Conservation (phyloP, 2,113 vertebrate genomes). For the Salminus brasiliensis region DNA sequence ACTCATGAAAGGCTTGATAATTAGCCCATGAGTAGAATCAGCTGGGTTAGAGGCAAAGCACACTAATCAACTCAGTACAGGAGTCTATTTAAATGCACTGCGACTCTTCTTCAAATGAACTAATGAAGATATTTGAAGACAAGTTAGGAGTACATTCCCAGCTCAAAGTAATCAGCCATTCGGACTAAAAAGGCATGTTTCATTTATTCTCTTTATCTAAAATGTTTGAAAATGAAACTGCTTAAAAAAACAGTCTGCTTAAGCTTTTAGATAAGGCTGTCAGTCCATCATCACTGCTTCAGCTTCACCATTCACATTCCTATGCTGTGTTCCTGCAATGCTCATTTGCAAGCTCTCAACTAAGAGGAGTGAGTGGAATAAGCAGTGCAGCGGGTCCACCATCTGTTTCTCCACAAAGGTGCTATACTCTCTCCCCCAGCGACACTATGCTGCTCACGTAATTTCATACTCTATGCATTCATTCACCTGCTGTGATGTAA, state of each 20-base stretch:
- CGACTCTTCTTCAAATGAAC: not conserved
- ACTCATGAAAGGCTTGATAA: not conserved
- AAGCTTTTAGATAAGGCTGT: not conserved
- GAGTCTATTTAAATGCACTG: not conserved
- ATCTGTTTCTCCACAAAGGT: slow-evolving; percentile 17
- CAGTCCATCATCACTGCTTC: not conserved
- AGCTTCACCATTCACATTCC: not conserved
- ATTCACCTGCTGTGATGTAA: not conserved
- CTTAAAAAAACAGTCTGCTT: not conserved
- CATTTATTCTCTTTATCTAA: not conserved
- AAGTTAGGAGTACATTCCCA: not conserved
- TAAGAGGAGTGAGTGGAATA: slow-evolving; percentile 1
- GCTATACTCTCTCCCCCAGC: not conserved
- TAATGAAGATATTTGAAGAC: not conserved
- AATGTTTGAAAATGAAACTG: not conserved
- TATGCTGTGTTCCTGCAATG: not conserved
- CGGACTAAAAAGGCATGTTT: not conserved
- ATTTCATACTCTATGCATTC: not conserved
- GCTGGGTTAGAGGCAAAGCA: not conserved
- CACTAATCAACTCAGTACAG: not conserved
- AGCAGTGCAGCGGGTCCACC: slow-evolving; percentile 6
- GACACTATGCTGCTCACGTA: not conserved
- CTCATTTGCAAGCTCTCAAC: slow-evolving; percentile 20
- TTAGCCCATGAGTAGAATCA: not conserved
- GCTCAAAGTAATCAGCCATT: not conserved